Conservation (phyloP, 2,888 invertebrate genomes). For the Platypus cylindrus region DNA sequence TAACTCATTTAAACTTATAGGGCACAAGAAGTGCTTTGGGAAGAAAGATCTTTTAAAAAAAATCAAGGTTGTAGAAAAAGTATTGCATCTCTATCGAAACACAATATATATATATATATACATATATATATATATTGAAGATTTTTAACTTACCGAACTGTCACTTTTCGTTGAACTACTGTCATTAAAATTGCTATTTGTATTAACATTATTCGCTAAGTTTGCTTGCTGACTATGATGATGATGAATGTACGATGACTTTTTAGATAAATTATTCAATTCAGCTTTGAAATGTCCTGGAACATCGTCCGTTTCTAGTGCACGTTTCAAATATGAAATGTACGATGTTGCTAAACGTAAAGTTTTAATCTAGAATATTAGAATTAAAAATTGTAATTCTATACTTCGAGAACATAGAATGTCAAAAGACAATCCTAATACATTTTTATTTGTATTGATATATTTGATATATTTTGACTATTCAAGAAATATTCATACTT, state of each 20-base stretch:
- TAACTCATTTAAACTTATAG: too few species aligned
- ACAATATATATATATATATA: too few species aligned
- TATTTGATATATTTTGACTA: neutral
- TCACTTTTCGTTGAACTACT: slow-evolving; percentile 28
- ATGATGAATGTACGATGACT: slow-evolving; percentile 23
- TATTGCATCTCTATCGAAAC: too few species aligned
- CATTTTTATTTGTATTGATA: neutral
- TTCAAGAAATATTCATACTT: slow-evolving; percentile 55
- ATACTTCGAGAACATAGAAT: neutral
- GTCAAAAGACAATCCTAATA: neutral
- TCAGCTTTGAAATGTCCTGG: slow-evolving; percentile 82
- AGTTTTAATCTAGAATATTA: slow-evolving; percentile 50
- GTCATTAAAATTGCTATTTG: slow-evolving; percentile 26
- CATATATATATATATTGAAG: too few species aligned
- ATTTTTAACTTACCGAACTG: slow-evolving; percentile 29
- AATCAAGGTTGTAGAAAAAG: too few species aligned
- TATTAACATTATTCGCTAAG: slow-evolving; percentile 20
- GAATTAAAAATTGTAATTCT: too few species aligned
- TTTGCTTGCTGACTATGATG: slow-evolving; percentile 18
- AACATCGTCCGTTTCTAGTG: slow-evolving; percentile 75
- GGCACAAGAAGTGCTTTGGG: too few species aligned
- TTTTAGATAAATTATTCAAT: slow-evolving; percentile 39
- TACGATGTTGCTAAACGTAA: slow-evolving; percentile 84
- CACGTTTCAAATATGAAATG: slow-evolving; percentile 83
- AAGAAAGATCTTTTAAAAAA: too few species aligned